phyloP scores from a whole-genome alignment of 2,888 invertebrate species.

The Ectemnius cavifrons region DNA sequence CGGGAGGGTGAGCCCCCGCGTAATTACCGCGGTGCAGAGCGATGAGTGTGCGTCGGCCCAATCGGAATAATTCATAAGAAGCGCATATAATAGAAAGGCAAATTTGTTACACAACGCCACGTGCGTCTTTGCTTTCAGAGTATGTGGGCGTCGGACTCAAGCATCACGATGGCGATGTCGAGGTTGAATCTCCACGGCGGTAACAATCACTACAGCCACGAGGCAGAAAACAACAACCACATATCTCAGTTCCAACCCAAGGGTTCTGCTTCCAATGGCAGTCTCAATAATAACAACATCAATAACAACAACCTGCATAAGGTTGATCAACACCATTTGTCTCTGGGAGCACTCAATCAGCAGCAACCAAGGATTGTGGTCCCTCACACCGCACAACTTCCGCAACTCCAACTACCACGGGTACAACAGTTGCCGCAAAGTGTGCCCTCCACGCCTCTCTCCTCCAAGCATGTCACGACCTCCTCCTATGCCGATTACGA shows the following conservation, averaged over 20 bases:
- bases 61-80: slow-evolving; percentile 55
- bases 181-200: slow-evolving; percentile 71
- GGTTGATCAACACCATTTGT: slow-evolving; percentile 66
- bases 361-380: slow-evolving; percentile 62
- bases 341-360: slow-evolving; percentile 51
- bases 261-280: slow-evolving; percentile 77
- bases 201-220: slow-evolving; percentile 72
- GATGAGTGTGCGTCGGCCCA: slow-evolving; percentile 13
- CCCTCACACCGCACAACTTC: slow-evolving; percentile 60
- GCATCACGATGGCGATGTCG: slow-evolving; percentile 76
- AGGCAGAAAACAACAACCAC: slow-evolving; percentile 76
- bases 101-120: slow-evolving; percentile 47
- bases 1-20: not conserved
- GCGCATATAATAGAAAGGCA: slow-evolving; percentile 53
- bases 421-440: slow-evolving; percentile 71
- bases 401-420: slow-evolving; percentile 56
- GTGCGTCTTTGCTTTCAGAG: slow-evolving; percentile 75
- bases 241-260: slow-evolving; percentile 79
- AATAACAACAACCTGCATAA: slow-evolving; percentile 64
- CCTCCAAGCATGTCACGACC: slow-evolving; percentile 73
- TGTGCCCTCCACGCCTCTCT: slow-evolving; percentile 73
- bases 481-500: slow-evolving; percentile 82
- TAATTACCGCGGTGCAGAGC: slow-evolving; percentile 37
- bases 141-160: slow-evolving; percentile 81
- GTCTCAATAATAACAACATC: slow-evolving; percentile 66